Evolutionary conservation across 2,797 vertebrate species (phyloP).

Genomic region (Toxotes lorentzi): DNA sequence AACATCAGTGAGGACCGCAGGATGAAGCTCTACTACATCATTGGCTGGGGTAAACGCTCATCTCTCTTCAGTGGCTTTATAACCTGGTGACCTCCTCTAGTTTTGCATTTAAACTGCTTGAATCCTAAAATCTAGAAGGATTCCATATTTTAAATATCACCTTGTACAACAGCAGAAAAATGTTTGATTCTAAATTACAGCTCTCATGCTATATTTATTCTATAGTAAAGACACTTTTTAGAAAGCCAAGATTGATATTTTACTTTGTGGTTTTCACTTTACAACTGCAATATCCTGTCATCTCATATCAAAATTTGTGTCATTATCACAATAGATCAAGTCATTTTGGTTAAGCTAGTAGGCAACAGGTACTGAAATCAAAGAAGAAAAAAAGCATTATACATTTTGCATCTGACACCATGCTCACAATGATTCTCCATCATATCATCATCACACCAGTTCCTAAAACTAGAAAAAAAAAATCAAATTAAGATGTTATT

Average conservation of each 20-base stretch:
- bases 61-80: not conserved
- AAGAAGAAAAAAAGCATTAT: not conserved
- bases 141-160: not conserved
- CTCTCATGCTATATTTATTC: not conserved
- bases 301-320: not conserved
- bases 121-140: not conserved
- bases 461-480: not conserved
- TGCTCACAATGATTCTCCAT: not conserved
- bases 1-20: conserved; percentile 91
- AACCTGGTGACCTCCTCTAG: not conserved
- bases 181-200: not conserved
- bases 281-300: not conserved
- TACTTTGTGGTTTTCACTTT: not conserved
- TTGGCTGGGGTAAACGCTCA: conserved; percentile 90
- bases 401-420: no score
- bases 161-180: not conserved
- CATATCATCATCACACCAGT: not conserved
- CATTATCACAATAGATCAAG: not conserved
- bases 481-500: not conserved
- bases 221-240: not conserved
- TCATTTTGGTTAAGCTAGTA: not conserved
- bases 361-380: not conserved
- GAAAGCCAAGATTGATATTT: no score
- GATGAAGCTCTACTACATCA: conserved; percentile 91
- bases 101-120: not conserved